A percentile compares a stretch with the other conserved stretches of the same genome.
These are phyloP conservation scores for Megalurothrips usitatus DNA, from an alignment of 2,888 invertebrate genomes.

Conservation along the genomic window DNA sequence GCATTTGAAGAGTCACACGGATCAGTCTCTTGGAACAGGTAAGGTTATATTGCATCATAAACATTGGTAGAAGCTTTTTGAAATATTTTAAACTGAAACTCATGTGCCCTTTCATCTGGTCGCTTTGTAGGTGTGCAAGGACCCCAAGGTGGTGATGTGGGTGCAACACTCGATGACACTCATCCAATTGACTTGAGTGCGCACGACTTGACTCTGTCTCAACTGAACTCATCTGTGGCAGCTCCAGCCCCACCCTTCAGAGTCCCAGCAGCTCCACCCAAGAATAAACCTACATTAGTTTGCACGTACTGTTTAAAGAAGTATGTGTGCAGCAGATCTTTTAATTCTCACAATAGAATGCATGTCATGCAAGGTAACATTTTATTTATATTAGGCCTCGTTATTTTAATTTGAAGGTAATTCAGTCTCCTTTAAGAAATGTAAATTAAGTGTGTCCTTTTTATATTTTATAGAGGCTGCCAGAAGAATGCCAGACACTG, in stretches of 20 bases:
- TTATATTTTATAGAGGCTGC: neutral
- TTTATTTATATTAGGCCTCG: neutral
- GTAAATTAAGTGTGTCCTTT: neutral
- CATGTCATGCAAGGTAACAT: slow-evolving; percentile 7
- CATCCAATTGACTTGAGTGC: too few species aligned
- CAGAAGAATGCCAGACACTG: neutral
- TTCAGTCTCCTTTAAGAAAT: neutral
- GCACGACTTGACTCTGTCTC: neutral
- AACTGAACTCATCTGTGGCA: neutral
- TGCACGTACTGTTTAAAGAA: neutral
- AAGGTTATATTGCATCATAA: neutral
- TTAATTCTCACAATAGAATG: neutral
- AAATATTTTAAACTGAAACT: neutral
- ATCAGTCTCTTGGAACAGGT: neutral
- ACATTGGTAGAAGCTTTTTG: neutral
- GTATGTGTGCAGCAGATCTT: neutral
- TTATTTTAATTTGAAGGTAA: neutral
- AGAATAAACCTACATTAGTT: neutral
- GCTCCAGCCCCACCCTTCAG: neutral
- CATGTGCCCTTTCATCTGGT: neutral
- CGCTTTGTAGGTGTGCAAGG: neutral
- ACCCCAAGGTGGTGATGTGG: neutral
- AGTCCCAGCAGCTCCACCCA: neutral
- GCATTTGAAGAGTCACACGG: neutral
- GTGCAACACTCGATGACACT: neutral